A percentile compares a stretch with the other conserved stretches of the same genome.
phyloP scores from a whole-genome alignment of 2,113 vertebrate genomes.

The Hydropotes inermis region DNA sequence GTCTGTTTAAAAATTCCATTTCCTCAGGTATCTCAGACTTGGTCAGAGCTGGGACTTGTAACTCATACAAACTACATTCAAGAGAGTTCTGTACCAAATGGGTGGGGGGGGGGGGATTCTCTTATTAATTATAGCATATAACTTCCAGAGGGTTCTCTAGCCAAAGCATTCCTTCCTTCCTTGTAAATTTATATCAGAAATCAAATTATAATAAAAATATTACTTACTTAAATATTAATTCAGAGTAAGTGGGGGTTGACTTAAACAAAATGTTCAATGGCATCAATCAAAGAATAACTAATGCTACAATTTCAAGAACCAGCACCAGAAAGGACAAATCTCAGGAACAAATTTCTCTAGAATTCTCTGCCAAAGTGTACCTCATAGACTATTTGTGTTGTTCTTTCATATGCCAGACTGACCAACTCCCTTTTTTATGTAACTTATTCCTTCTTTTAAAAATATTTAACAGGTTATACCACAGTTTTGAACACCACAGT shows the following conservation, averaged over 20 bases:
- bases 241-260: background rate
- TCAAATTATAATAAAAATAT: slow-evolving; percentile 1
- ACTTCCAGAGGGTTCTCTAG: background rate
- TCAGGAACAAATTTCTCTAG: background rate
- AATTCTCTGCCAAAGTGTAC: background rate
- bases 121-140: background rate
- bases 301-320: background rate
- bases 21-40: background rate
- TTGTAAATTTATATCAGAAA: background rate
- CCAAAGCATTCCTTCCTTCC: background rate
- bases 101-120: accelerated
- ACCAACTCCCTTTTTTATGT: background rate
- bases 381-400: background rate
- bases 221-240: background rate
- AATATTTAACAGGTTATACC: background rate
- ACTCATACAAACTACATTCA: background rate
- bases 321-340: background rate
- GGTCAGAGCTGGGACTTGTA: background rate
- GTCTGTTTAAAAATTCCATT: background rate
- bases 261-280: background rate
- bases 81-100: background rate
- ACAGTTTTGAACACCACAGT: background rate
- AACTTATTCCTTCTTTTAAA: background rate
- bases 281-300: background rate
- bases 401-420: background rate